These are phyloP conservation scores for Eristalis arbustorum DNA, from an alignment of 2,888 invertebrate genomes.

Conservation along the genomic window DNA sequence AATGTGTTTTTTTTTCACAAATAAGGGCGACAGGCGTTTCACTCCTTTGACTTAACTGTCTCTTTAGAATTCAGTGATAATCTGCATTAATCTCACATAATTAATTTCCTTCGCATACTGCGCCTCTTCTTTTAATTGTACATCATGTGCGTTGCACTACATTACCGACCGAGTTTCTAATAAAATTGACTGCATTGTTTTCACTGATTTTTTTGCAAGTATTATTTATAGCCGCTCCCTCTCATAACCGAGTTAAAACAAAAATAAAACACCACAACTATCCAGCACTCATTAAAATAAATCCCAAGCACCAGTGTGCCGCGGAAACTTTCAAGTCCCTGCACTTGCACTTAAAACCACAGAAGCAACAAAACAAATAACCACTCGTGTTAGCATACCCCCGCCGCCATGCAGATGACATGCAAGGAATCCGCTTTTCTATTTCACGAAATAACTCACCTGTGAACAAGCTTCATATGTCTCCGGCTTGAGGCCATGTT, in stretches of 20 bases:
- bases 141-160: no score
- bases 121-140: no score
- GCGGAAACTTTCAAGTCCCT: background rate
- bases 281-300: background rate
- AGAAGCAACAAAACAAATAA: background rate
- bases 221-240: no score
- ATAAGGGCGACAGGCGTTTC: no score
- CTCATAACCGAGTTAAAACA: background rate
- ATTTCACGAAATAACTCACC: constrained; percentile 71
- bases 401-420: background rate
- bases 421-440: background rate
- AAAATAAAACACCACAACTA: background rate
- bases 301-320: background rate
- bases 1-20: no score
- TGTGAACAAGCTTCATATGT: constrained; percentile 80
- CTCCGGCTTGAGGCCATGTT: constrained; percentile 78
- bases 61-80: no score
- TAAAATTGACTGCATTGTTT: no score
- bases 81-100: no score
- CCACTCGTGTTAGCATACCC: background rate
- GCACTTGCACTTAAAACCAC: background rate
- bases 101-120: no score
- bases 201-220: no score
- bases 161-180: no score
- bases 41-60: no score